Percentiles rank a stretch among this genome's conserved stretches.
Conservation (phyloP, 2,113 vertebrate species). For the Ivindomyrus marchei region DNA sequence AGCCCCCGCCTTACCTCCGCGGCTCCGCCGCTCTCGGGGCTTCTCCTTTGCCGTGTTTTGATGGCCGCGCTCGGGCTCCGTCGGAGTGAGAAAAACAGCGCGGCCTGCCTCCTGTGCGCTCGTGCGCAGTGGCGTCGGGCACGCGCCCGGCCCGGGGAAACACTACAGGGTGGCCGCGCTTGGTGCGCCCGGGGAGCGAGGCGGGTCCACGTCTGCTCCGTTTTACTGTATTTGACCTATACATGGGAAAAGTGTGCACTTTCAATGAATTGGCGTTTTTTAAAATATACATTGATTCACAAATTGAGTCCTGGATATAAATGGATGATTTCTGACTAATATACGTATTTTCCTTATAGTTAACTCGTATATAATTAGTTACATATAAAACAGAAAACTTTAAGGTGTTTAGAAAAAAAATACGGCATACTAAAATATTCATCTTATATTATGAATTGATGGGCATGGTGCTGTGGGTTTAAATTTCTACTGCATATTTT, state of each 20-base stretch:
- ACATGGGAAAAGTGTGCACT: not conserved
- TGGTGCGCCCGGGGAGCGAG: not conserved
- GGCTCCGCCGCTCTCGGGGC: not conserved
- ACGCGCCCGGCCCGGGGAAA: not conserved
- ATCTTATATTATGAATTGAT: not conserved
- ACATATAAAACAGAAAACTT: not conserved
- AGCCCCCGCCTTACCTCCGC: not conserved
- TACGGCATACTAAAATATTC: not conserved
- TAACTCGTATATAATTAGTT: not conserved
- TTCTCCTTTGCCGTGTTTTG: not conserved
- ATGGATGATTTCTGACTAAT: not conserved
- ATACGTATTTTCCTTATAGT: not conserved
- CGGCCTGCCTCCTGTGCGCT: not conserved
- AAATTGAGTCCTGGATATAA: not conserved
- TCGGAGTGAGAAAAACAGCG: slow-evolving; percentile 9
- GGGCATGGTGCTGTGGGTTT: not conserved
- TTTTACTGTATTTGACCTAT: not conserved
- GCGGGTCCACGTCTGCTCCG: not conserved
- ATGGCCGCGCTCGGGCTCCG: slow-evolving; percentile 1
- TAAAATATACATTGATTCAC: not conserved
- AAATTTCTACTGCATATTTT: not conserved
- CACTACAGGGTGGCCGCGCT: not conserved
- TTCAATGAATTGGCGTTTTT: not conserved
- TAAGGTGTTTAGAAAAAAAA: not conserved
- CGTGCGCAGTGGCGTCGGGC: slow-evolving; percentile 4